A percentile compares a stretch with the other conserved stretches of the same genome.
Evolutionary conservation across 2,113 vertebrate species (phyloP).

Genomic region (Oryzias javanicus): DNA sequence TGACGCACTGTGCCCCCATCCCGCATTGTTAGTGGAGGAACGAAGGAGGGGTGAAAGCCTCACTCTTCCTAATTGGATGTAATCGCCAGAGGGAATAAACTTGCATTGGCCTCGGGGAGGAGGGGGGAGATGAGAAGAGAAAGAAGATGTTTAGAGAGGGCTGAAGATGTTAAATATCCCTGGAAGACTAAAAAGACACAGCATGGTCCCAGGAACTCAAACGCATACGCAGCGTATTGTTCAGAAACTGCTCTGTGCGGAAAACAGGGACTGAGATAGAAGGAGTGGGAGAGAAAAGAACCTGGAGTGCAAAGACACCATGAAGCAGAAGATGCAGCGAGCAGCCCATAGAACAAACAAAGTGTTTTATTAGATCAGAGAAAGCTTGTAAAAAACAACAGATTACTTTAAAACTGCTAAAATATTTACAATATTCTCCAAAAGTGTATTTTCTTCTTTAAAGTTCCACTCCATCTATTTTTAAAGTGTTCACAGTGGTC

Average conservation of each 20-base stretch:
- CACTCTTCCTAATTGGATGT: conserved; percentile 73
- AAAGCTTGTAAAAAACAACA: too few species aligned
- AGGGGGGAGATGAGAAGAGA: conserved; percentile 28
- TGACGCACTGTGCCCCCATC: conserved; percentile 50
- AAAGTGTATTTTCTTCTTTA: too few species aligned
- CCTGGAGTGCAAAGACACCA: too few species aligned
- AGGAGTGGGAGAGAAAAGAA: too few species aligned
- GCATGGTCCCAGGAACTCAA: conserved; percentile 25
- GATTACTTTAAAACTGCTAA: too few species aligned
- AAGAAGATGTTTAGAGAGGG: conserved; percentile 52
- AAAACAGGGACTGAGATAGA: background rate
- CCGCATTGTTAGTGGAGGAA: conserved; percentile 53
- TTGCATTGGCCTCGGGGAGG: conserved; percentile 59
- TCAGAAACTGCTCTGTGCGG: conserved; percentile 11
- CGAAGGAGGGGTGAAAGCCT: conserved; percentile 51
- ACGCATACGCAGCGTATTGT: conserved; percentile 13
- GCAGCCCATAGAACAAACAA: too few species aligned
- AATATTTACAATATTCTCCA: too few species aligned
- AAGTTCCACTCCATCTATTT: too few species aligned
- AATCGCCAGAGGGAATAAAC: conserved; percentile 72
- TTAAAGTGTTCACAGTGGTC: too few species aligned
- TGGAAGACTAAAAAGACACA: conserved; percentile 42
- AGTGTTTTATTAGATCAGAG: too few species aligned
- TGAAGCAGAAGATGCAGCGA: too few species aligned
- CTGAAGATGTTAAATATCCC: conserved; percentile 52